These are phyloP conservation scores for Nasonia vitripennis DNA, from an alignment of 1,140 invertebrate species.

Conservation along the genomic window DNA sequence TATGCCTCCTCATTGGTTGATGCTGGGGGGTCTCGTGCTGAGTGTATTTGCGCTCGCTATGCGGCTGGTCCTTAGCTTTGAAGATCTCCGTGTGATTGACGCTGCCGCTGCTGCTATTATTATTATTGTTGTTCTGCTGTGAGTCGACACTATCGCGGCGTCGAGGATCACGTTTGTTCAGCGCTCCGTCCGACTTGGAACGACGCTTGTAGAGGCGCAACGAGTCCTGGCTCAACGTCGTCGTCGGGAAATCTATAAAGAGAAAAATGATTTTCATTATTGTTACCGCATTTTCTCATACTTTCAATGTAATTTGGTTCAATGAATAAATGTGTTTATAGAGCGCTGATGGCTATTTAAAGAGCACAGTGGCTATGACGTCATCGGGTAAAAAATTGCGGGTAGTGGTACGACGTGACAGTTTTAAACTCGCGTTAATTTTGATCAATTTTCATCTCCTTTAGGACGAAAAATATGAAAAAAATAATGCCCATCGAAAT, in stretches of 20 bases:
- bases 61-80: constrained; percentile 3
- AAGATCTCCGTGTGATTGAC: constrained; percentile 8
- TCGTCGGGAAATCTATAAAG: constrained; percentile 28
- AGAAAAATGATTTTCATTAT: neutral
- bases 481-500: too few relatives aligned
- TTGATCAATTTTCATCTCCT: neutral
- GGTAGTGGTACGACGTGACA: neutral
- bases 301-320: neutral
- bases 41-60: constrained; percentile 30
- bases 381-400: neutral
- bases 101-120: neutral
- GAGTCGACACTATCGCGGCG: constrained; percentile 38
- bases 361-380: neutral
- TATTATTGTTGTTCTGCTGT: neutral
- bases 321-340: neutral
- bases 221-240: constrained; percentile 50
- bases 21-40: constrained; percentile 9
- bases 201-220: constrained; percentile 53
- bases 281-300: neutral
- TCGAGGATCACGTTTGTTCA: constrained; percentile 51
- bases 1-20: neutral
- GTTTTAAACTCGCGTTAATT: neutral
- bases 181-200: constrained; percentile 62
- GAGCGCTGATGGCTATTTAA: neutral
- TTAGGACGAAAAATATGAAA: neutral